Evolutionary conservation across 2,113 vertebrate species (phyloP), one percentile per base, ranked within the genome.

Genomic region (Ancistrus triradiatus): DNA sequence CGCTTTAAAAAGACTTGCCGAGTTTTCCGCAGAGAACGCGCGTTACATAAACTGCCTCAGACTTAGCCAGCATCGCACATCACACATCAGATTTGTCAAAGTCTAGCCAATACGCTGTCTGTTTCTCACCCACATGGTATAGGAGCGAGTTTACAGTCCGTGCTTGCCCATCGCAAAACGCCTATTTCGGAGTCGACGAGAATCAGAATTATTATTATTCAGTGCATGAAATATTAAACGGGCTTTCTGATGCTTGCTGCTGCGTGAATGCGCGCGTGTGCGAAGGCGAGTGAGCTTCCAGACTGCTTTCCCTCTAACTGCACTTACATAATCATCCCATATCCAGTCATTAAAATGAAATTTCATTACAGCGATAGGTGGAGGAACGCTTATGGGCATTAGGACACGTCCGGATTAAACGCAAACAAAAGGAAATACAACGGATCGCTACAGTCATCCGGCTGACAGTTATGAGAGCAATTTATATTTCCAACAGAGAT

Each of bases 401-500:
- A 68, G 68, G 11, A 40, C 27, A 13, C 28, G 60, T 50, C 28
- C 7, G 2, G 7, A 64, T 43, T 42, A 27, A 55, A 55, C 48
- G 25, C 15, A 63, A 42, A 57, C 43, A 49, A 49, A 42, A 38
- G n/a, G n/a, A n/a, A 11, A 40, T 24, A 62, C 58, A 55, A 15
- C 18, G 22, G 63, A 59, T 59, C 31, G 51, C 68, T 53, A 25
- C 47, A 63, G 51, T 67, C 42, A 59, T 63, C 63, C 47, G 42
- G 68, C 42, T 74, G 69, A 72, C 63, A 70, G 67, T 75, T 78
- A 75, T 53, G 53, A 69, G 63, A 62, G 69, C 70, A 73, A 68
- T 78, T 75, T 69, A 63, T 73, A 73, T 70, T 60, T 77, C 72
- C 66, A 64, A 75, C 63, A 70, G 76, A 48, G 67, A 78, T 75